These are phyloP conservation scores for Eidolon helvum DNA, from an alignment of 2,113 vertebrate genomes.

Conservation along the genomic window DNA sequence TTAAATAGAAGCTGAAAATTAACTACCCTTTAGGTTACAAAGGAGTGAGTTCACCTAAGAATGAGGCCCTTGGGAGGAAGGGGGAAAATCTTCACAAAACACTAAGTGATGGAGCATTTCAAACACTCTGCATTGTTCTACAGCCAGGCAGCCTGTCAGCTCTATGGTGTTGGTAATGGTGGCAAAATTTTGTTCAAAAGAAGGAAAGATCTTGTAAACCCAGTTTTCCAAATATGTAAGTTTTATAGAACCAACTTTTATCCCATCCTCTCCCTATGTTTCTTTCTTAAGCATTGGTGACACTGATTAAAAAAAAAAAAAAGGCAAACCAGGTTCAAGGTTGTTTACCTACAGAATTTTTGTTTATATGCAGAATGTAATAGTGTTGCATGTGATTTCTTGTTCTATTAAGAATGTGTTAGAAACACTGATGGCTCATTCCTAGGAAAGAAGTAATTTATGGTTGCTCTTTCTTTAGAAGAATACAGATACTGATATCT, in stretches of 20 bases:
- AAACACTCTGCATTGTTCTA: not conserved
- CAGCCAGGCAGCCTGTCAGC: not conserved
- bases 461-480: not conserved
- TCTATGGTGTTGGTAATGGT: not conserved
- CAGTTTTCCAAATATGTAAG: not conserved
- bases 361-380: not conserved
- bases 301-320: not conserved
- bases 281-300: not conserved
- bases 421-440: not conserved
- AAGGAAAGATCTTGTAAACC: not conserved
- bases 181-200: not conserved
- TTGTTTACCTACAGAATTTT: slow-evolving; percentile 23
- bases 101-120: not conserved
- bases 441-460: slow-evolving; percentile 6
- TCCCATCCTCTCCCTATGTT: not conserved
- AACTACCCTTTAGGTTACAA: not conserved
- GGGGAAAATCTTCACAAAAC: not conserved
- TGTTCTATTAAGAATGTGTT: slow-evolving; percentile 4
- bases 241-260: not conserved
- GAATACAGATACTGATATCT: not conserved
- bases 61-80: not conserved
- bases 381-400: not conserved
- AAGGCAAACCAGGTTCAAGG: not conserved
- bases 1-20: slow-evolving; percentile 31
- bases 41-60: not conserved